These are phyloP conservation scores for Xanthia togata DNA, from an alignment of 2,888 invertebrate genomes.

Conservation along the genomic window DNA sequence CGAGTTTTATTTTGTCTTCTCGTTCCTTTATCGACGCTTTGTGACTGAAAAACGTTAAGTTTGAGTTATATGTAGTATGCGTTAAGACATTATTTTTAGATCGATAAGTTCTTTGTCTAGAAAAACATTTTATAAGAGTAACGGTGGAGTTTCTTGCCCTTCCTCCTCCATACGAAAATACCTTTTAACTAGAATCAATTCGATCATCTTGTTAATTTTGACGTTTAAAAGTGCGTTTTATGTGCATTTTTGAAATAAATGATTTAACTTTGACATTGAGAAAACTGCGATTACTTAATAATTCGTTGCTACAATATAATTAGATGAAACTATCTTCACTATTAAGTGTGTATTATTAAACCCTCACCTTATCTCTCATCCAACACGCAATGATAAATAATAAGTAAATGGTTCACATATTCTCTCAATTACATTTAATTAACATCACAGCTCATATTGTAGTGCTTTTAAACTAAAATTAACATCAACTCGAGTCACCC, in stretches of 20 bases:
- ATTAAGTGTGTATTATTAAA: not conserved
- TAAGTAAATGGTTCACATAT: not conserved
- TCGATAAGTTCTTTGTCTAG: not conserved
- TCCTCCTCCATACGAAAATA: too few relatives aligned
- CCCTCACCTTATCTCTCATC: not conserved
- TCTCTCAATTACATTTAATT: constrained; percentile 15
- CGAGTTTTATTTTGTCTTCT: not conserved
- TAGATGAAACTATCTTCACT: not conserved
- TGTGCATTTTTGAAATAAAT: not conserved
- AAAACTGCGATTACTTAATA: not conserved
- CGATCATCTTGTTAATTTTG: too few relatives aligned
- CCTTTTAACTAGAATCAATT: too few relatives aligned
- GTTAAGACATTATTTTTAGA: not conserved
- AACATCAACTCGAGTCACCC: not conserved
- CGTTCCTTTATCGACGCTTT: not conserved
- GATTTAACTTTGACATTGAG: not conserved
- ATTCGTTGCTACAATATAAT: not conserved
- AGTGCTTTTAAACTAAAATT: constrained; percentile 15
- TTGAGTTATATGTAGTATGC: not conserved
- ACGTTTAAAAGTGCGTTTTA: too few relatives aligned
- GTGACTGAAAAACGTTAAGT: not conserved
- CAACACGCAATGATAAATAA: constrained; percentile 1
- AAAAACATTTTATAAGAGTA: not conserved
- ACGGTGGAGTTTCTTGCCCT: too few relatives aligned
- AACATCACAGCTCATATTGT: not conserved